Conservation (phyloP, 2,888 invertebrate species). For the Cosmopolites sordidus region DNA sequence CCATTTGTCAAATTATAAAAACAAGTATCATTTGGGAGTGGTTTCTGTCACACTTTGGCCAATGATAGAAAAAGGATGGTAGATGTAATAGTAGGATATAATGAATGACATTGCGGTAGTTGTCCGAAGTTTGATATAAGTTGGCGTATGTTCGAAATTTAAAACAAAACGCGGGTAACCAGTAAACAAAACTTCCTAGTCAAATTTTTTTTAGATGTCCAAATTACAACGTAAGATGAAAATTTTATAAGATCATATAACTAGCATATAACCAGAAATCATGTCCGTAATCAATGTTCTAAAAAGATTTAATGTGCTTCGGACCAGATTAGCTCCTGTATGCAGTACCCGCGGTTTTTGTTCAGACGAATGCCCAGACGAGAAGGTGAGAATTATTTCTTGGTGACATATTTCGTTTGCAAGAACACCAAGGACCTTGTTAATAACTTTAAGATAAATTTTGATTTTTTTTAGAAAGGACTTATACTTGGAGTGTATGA, state of each 20-base stretch:
- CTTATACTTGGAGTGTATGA: conserved; percentile 56
- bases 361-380: conserved; percentile 26
- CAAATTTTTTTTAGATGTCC: conserved; percentile 23
- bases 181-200: conserved; percentile 19
- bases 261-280: conserved; percentile 13
- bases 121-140: conserved; percentile 9
- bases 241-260: conserved; percentile 17
- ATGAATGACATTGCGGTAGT: too few relatives aligned
- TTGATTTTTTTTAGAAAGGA: conserved; percentile 48
- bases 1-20: too few relatives aligned
- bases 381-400: conserved; percentile 21
- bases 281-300: conserved; percentile 24
- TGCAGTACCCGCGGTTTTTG: conserved; percentile 16
- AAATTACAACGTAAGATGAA: conserved; percentile 29
- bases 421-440: not conserved
- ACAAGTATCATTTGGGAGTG: too few relatives aligned
- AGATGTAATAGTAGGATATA: too few relatives aligned
- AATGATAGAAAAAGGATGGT: too few relatives aligned
- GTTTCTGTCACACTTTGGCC: too few relatives aligned
- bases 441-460: too few relatives aligned
- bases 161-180: conserved; percentile 25
- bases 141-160: conserved; percentile 14
- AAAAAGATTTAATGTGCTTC: conserved; percentile 15
- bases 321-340: conserved; percentile 16
- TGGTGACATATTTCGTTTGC: too few relatives aligned